phyloP scores from a whole-genome alignment of 2,797 vertebrate species.

The Siniperca undulata region DNA sequence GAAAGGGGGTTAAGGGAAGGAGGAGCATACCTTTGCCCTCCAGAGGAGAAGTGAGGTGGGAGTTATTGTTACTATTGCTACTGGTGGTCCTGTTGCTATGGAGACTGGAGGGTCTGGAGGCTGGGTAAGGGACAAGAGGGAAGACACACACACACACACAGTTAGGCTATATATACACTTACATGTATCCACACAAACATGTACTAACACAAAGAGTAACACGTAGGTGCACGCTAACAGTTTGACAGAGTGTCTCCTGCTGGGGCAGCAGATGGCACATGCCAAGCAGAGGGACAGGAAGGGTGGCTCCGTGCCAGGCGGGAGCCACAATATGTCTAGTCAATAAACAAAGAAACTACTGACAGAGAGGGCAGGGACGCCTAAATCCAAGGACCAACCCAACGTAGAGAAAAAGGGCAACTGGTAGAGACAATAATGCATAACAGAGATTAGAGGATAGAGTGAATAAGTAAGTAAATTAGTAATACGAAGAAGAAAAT shows the following conservation, averaged over 20 bases:
- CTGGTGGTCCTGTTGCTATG: conserved; percentile 96
- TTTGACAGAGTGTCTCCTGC: conserved; percentile 80
- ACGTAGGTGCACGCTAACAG: conserved; percentile 36
- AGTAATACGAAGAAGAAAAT: conserved; percentile 10
- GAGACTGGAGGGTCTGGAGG: conserved; percentile 94
- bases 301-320: conserved; percentile 77
- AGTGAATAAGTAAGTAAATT: background rate
- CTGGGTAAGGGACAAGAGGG: conserved; percentile 81
- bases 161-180: conserved; percentile 60
- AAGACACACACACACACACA: conserved; percentile 45
- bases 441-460: conserved; percentile 45
- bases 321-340: conserved; percentile 81
- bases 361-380: conserved; percentile 15
- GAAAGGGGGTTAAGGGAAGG: conserved; percentile 13
- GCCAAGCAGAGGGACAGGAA: conserved; percentile 78
- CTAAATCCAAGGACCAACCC: background rate
- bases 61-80: conserved; percentile 98
- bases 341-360: conserved; percentile 68
- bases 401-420: background rate
- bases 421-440: conserved; percentile 51
- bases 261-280: conserved; percentile 84
- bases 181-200: conserved; percentile 49
- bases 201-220: conserved; percentile 55
- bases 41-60: conserved; percentile 88
- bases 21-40: conserved; percentile 93